Base-by-base conservation (phyloP, 2,888 invertebrate species). In the Melikaiella ostensackeni region DNA sequence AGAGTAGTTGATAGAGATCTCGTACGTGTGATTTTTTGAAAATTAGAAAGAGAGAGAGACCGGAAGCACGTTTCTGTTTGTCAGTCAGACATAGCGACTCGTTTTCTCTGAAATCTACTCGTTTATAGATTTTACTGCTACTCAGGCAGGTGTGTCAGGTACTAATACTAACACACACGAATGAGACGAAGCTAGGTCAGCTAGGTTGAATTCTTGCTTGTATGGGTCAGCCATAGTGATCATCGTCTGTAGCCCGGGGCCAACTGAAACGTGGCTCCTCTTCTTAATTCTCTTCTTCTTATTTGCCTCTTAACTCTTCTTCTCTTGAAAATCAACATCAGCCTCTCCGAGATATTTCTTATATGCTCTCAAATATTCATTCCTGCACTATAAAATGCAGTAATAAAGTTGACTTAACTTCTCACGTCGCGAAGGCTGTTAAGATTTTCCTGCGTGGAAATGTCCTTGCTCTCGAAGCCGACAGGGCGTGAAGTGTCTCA, bases 401-500 rank as follows among this genome's bases (percentile, higher is more conserved):
- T 57, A 4, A 27, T 21, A 42, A 42, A 42, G 42, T 42, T 6
- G 42, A 42, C 16, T 42, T 42, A 16, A 66, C 46, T 55, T 70
- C 46, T 50, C 50, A 33, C 11, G 50, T 70, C n/a, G 19, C 79
- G 83, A 85, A 85, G 83, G 84, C 82, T 84, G 82, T 87, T 84
- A 83, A 82, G 81, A 81, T 86, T 85, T 85, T 80, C 82, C 83
- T 80, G 81, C 82, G 78, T 77, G 79, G 77, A 83, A 83, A 78
- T 84, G 82, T 84, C 85, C 85, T 86, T 84, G 86, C 82, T 87
- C 85, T 84, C 85, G 83, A 77, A 84, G 77, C 83, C 85, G 88
- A 88, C 88, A 85, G 85, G 83, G 86, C 88, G 86, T 88, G 86
- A 89, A 88, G 88, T 86, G 84, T 84, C 86, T 81, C 79, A 82